These are phyloP conservation scores for Scaptomyza polygonia DNA, from an alignment of 2,888 invertebrate species.

Conservation along the genomic window DNA sequence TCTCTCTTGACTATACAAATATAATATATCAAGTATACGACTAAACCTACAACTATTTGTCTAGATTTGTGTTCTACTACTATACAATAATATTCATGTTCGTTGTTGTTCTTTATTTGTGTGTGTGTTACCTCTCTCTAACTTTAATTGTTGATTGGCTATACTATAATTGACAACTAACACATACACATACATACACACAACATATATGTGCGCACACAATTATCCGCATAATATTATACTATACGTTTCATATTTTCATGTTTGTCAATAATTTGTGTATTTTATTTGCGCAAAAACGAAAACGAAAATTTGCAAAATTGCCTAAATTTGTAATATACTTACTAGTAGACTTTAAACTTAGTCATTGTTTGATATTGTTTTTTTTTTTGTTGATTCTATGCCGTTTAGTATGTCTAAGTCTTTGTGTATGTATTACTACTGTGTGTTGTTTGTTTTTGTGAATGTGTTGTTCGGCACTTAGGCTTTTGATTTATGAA, in stretches of 20 bases:
- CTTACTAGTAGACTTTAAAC: slow-evolving; percentile 32
- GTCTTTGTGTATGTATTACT: slow-evolving; percentile 17
- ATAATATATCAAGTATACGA: slow-evolving; percentile 16
- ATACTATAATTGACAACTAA: slow-evolving; percentile 37
- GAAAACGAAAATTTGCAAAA: slow-evolving; percentile 5
- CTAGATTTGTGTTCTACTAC: slow-evolving; percentile 24
- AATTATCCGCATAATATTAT: neutral
- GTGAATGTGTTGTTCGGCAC: slow-evolving; percentile 21
- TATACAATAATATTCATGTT: slow-evolving; percentile 10
- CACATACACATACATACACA: neutral
- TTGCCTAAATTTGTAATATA: slow-evolving; percentile 34
- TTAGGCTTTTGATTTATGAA: slow-evolving; percentile 30
- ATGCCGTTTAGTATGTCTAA: slow-evolving; percentile 18
- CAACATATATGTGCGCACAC: neutral
- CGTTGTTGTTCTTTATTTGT: slow-evolving; percentile 30
- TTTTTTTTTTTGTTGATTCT: slow-evolving; percentile 12
- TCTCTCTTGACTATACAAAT: slow-evolving; percentile 5
- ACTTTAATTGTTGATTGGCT: slow-evolving; percentile 43
- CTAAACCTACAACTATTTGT: slow-evolving; percentile 30
- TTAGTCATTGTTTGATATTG: slow-evolving; percentile 27
- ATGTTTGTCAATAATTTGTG: slow-evolving; percentile 32
- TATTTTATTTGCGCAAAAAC: neutral
- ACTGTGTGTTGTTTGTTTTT: too few relatives aligned
- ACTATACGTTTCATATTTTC: slow-evolving; percentile 4
- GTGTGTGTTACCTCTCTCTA: slow-evolving; percentile 23